Base-by-base conservation (phyloP, 2,888 invertebrate genomes). In the Deilephila elpenor region DNA sequence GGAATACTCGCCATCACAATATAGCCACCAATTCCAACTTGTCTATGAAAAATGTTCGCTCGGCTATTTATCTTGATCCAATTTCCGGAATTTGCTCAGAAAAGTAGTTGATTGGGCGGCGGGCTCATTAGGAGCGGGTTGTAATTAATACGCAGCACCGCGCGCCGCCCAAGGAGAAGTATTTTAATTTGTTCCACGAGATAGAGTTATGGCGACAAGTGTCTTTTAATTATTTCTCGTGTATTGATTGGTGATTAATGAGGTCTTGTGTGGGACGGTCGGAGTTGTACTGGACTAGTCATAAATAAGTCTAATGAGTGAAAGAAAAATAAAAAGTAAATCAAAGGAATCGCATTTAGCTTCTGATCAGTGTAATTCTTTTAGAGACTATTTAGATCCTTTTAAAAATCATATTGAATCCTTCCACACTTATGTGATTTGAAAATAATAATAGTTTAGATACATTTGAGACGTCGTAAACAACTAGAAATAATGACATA, bases 51-150 rank as follows among this genome's bases (percentile, higher is more conserved):
- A 56, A 25, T 19, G 72, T 56, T 70, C 71, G 53, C 74, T 73
- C 60, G 72, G 77, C 78, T 74, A 76, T 86, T 80, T 77, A 75
- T 86, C 83, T 81, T 79, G 79, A 82, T 86, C 86, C 81, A 84
- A 84, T 86, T 82, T 84, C 87, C 84, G 79, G 79, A 59, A 56
- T 77, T 80, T 77, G 53, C 79, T 75, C 75, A 74, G 75, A 71
- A 72, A 67, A 59, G 75, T 78, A 78, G 79, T 78, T 79, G 78
- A 82, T 56, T 56, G 75, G 75, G 76, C 44, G 73, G 71, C 74
- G 80, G 72, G 78, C 80, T 85, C 84, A 86, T 86, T 86, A 86
- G 83, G 75, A 72, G 79, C 75, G 79, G n/a, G 56, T 56, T 56
- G 72, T 73, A 82, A 85, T 85, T 85, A 84, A 84, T 85, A 83